phyloP scores from a whole-genome alignment of 2,888 invertebrate genomes.

The Synanthedon myopaeformis region DNA sequence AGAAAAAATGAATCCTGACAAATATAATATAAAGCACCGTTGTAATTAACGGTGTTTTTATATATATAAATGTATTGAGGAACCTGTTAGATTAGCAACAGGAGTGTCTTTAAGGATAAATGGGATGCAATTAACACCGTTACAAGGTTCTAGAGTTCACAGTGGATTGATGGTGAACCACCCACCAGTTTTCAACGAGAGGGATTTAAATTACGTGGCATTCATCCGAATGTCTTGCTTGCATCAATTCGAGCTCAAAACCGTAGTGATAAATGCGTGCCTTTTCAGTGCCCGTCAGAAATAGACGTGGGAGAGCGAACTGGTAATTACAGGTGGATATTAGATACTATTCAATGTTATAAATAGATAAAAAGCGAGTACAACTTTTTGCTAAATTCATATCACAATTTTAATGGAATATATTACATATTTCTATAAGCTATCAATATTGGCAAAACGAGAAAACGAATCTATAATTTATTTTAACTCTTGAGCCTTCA shows the following conservation, averaged over 20 bases:
- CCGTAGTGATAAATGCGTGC: conserved; percentile 48
- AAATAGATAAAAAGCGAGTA: conserved; percentile 11
- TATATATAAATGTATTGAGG: no score
- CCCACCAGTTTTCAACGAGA: conserved; percentile 39
- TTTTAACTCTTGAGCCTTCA: no score
- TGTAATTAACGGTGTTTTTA: no score
- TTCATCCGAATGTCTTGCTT: conserved; percentile 25
- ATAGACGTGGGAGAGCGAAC: conserved; percentile 33
- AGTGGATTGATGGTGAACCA: conserved; percentile 34
- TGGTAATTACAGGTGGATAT: conserved; percentile 28
- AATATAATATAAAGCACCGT: no score
- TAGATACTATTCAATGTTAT: conserved; percentile 4
- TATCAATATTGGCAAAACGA: no score
- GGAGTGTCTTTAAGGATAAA: conserved; percentile 20
- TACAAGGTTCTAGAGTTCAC: conserved; percentile 16
- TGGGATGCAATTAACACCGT: conserved; percentile 33
- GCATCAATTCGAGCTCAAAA: conserved; percentile 31
- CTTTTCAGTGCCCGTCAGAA: conserved; percentile 43
- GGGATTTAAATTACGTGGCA: conserved; percentile 47
- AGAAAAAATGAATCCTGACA: no score
- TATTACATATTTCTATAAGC: background rate
- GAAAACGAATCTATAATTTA: no score
- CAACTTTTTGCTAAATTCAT: background rate
- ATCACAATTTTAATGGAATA: background rate
- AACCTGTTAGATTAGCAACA: conserved; percentile 8